Percentiles rank a stretch among this genome's conserved stretches.
Conservation (phyloP, 1,140 invertebrate genomes). For the Riptortus pedestris region DNA sequence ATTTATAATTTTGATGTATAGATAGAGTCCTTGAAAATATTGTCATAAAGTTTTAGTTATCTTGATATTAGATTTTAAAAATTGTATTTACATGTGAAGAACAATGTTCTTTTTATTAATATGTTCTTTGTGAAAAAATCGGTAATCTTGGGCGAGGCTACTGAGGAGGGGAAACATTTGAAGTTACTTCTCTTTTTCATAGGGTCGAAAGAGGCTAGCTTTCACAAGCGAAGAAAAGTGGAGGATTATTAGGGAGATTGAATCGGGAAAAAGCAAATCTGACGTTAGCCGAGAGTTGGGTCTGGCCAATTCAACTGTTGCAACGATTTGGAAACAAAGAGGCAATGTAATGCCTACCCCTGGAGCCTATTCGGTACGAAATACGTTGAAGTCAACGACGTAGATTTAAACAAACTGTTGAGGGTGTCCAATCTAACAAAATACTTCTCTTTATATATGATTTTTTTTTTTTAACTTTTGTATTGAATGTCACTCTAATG, state of each 20-base stretch:
- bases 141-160: too few relatives aligned
- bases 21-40: too few relatives aligned
- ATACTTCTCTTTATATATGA: neutral
- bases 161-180: neutral
- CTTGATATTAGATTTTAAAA: too few relatives aligned
- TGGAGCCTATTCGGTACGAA: conserved; percentile 30
- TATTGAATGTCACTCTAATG: too few relatives aligned
- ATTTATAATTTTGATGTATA: too few relatives aligned
- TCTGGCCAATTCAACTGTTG: conserved; percentile 47
- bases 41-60: too few relatives aligned
- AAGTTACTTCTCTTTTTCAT: conserved; percentile 28
- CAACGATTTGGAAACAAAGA: conserved; percentile 50
- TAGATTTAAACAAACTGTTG: neutral
- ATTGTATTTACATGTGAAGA: too few relatives aligned
- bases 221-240: conserved; percentile 52
- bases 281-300: conserved; percentile 47
- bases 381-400: neutral
- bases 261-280: conserved; percentile 48
- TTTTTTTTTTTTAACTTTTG: too few relatives aligned
- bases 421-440: neutral
- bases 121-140: too few relatives aligned
- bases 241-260: conserved; percentile 50
- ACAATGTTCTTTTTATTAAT: too few relatives aligned
- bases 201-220: conserved; percentile 50
- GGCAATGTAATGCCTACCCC: conserved; percentile 34